Percentiles rank a stretch among this genome's conserved stretches.
phyloP scores from a whole-genome alignment of 2,888 invertebrate genomes.

The Erynnis tages region DNA sequence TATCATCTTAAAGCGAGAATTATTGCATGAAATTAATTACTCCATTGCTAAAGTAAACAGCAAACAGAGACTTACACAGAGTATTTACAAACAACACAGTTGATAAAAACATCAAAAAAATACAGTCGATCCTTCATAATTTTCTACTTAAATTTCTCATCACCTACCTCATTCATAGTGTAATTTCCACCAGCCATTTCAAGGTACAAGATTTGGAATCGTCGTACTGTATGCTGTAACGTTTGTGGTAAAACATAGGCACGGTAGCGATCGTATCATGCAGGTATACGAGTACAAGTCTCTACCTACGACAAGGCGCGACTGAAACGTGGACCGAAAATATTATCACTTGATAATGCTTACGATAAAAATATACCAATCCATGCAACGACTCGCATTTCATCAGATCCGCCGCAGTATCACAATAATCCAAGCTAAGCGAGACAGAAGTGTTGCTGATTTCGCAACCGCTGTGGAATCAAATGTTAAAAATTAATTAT shows the following conservation, averaged over 20 bases:
- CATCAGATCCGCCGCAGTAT: slow-evolving; percentile 4
- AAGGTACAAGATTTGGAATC: slow-evolving; percentile 40
- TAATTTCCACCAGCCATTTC: slow-evolving; percentile 61
- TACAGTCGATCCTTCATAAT: neutral
- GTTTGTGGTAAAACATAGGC: slow-evolving; percentile 40
- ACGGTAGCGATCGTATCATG: slow-evolving; percentile 14
- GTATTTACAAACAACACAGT: no score
- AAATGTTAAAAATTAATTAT: no score
- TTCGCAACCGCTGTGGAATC: neutral
- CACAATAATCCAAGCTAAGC: slow-evolving; percentile 5
- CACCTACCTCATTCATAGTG: slow-evolving; percentile 56
- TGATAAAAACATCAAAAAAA: no score
- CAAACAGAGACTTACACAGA: no score
- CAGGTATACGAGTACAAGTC: neutral
- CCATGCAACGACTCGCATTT: slow-evolving; percentile 5
- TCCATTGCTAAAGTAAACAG: no score
- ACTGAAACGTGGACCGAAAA: slow-evolving; percentile 6
- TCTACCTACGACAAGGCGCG: neutral
- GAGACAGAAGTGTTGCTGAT: neutral
- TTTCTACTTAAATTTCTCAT: neutral
- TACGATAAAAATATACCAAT: slow-evolving; percentile 9
- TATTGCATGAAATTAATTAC: no score
- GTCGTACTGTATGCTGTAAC: slow-evolving; percentile 34
- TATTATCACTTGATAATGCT: slow-evolving; percentile 11
- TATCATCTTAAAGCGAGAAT: no score